Conservation (phyloP, 1,140 invertebrate genomes). For the Euwallacea fornicatus region DNA sequence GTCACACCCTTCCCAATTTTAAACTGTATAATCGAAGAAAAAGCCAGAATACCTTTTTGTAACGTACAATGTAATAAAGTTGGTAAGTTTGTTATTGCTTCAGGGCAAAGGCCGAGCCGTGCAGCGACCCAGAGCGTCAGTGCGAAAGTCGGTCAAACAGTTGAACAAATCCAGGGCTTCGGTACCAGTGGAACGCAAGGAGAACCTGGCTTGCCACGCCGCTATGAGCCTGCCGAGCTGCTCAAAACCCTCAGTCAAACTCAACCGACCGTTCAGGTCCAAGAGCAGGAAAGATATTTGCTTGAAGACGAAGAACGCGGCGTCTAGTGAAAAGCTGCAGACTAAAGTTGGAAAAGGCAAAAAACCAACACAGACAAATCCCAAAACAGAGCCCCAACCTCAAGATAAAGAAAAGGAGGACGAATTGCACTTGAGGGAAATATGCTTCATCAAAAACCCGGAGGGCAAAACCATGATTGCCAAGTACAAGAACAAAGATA, state of each 20-base stretch:
- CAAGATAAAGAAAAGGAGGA: conserved; percentile 23
- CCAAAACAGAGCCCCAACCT: not conserved
- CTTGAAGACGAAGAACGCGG: conserved; percentile 41
- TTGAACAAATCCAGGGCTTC: conserved; percentile 24
- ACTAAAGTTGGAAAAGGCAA: conserved; percentile 30
- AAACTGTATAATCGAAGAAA: conserved; percentile 22
- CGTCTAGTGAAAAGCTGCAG: conserved; percentile 36
- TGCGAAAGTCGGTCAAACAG: conserved; percentile 42
- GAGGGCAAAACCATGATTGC: conserved; percentile 48
- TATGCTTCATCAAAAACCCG: conserved; percentile 48
- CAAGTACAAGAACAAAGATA: conserved; percentile 45
- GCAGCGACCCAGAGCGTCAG: conserved; percentile 41
- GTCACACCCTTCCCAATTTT: not conserved
- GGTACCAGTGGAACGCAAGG: conserved; percentile 46
- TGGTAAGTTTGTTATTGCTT: conserved; percentile 49
- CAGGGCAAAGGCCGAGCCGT: conserved; percentile 44
- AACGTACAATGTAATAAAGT: conserved; percentile 35
- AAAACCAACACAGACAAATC: not conserved
- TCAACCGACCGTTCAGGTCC: conserved; percentile 41
- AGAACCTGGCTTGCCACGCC: conserved; percentile 40
- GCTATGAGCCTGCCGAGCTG: conserved; percentile 44
- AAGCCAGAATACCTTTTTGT: conserved; percentile 13
- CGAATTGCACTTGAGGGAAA: conserved; percentile 45
- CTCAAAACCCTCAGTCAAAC: conserved; percentile 33
- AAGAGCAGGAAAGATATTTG: conserved; percentile 41